Evolutionary conservation across 2,113 vertebrate genomes (phyloP), one percentile per base, ranked within the genome.

Genomic region (Pristiophorus japonicus): DNA sequence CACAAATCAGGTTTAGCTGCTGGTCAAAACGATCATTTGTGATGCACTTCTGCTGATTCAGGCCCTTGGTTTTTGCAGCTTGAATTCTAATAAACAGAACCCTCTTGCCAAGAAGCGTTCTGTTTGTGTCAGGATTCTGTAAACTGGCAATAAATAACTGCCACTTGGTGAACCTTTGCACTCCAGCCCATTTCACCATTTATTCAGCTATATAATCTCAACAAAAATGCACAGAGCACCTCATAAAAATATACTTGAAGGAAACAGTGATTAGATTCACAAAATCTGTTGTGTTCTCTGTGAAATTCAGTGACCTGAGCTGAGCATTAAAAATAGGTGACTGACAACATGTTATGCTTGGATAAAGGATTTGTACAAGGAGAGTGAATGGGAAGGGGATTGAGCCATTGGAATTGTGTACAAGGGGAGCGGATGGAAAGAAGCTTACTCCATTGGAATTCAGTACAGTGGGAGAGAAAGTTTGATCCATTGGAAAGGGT

Each of bases 81-180:
- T 47, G 93, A 94, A 73, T 27, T 94, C 42, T 94, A 70, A 67
- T 51, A 94, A 94, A 94, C 93, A 94, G 45, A 94, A 67, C 66
- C 24, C 66, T 12, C 8, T 94, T 94, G 91, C 91, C 91, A 94
- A 94, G 91, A 94, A 45, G 38, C 14, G 38, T 59, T 94, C 63
- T 67, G 93, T 70, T 94, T 94, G 93, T 51, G 93, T 94, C 93
- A 94, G 24, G 42, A 51, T 70, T 73, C 93, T 51, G 14, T 94
- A 94, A 94, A 94, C 66, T 70, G 93, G 93, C 42, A 70, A 70
- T 70, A 94, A 70, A 70, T 94, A 47, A 94, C 93, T 94, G 65
- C 93, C 93, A 94, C 38, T 94, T 27, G 66, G 42, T 70, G 66
- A 94, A 45, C 93, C 38, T 94, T 70, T 94, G 66, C 27, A 70